Percentiles rank a stretch among this genome's conserved stretches.
Evolutionary conservation across 2,113 vertebrate species (phyloP).

Genomic region (Hypanus sabinus): DNA sequence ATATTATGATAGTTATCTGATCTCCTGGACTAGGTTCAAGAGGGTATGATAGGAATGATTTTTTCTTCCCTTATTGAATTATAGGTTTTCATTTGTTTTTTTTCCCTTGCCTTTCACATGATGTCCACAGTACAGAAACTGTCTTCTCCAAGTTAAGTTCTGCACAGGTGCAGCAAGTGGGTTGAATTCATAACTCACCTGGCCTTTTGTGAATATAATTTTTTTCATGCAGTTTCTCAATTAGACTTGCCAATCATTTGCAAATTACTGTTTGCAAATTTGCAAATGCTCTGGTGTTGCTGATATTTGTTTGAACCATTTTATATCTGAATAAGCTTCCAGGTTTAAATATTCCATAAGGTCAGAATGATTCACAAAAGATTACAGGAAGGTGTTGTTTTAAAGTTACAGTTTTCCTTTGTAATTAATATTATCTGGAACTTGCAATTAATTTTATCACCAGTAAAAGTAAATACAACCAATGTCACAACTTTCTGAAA

Average conservation of each 20-base stretch:
- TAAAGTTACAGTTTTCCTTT: not conserved
- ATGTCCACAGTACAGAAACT: not conserved
- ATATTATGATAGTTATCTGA: not conserved
- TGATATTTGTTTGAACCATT: not conserved
- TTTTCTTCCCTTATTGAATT: not conserved
- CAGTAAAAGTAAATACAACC: constrained; percentile 1
- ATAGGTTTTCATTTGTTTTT: not conserved
- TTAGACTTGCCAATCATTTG: not conserved
- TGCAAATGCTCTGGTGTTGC: not conserved
- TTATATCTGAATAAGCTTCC: not conserved
- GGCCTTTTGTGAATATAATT: not conserved
- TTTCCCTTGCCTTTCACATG: not conserved
- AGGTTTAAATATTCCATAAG: not conserved
- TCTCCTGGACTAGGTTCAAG: not conserved
- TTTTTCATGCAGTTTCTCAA: not conserved
- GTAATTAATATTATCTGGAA: not conserved
- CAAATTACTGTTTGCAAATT: not conserved
- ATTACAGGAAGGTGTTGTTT: not conserved
- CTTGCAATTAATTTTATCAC: not conserved
- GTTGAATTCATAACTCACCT: not conserved
- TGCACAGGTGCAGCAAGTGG: not conserved
- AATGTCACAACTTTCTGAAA: not conserved
- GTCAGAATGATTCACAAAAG: not conserved
- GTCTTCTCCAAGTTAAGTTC: not conserved
- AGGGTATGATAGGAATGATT: not conserved